phyloP scores from a whole-genome alignment of 1,140 invertebrate genomes.

The Ceratina japonica region DNA sequence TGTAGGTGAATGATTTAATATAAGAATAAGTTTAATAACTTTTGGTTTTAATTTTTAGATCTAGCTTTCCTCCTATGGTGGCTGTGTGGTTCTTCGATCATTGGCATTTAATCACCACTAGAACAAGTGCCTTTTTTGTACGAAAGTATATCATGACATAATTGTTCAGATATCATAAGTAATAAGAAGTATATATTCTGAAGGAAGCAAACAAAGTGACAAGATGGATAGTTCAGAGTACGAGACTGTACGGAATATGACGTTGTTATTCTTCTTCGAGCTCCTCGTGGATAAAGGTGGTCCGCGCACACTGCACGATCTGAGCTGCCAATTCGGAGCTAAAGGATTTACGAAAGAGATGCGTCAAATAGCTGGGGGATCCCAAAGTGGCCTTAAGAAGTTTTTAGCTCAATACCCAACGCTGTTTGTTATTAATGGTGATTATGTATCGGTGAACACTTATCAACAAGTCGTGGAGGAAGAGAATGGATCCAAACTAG shows the following conservation, averaged over 20 bases:
- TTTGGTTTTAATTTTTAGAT: constrained; percentile 30
- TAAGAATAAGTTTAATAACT: constrained; percentile 14
- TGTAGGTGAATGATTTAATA: neutral
- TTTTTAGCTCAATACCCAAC: constrained; percentile 94
- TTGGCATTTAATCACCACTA: constrained; percentile 37
- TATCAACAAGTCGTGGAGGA: constrained; percentile 81
- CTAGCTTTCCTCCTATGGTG: constrained; percentile 52
- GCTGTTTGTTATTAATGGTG: constrained; percentile 94
- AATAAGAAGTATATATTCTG: constrained; percentile 29
- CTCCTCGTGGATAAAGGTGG: constrained; percentile 95
- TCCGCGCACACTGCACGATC: constrained; percentile 95
- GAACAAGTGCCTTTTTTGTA: constrained; percentile 16
- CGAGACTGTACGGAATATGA: constrained; percentile 95
- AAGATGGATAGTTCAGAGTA: constrained; percentile 95
- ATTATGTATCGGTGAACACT: constrained; percentile 93
- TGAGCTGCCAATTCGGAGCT: constrained; percentile 97
- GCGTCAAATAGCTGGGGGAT: constrained; percentile 96
- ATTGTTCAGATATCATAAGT: constrained; percentile 37
- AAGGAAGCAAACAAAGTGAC: constrained; percentile 15
- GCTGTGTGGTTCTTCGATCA: constrained; percentile 33
- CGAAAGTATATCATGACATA: constrained; percentile 47
- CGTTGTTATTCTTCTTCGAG: constrained; percentile 97
- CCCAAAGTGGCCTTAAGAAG: constrained; percentile 95
- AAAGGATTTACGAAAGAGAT: constrained; percentile 98
- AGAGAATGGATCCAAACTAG: constrained; percentile 76